phyloP scores from a whole-genome alignment of 1,140 invertebrate genomes.

The Sogatella furcifera region DNA sequence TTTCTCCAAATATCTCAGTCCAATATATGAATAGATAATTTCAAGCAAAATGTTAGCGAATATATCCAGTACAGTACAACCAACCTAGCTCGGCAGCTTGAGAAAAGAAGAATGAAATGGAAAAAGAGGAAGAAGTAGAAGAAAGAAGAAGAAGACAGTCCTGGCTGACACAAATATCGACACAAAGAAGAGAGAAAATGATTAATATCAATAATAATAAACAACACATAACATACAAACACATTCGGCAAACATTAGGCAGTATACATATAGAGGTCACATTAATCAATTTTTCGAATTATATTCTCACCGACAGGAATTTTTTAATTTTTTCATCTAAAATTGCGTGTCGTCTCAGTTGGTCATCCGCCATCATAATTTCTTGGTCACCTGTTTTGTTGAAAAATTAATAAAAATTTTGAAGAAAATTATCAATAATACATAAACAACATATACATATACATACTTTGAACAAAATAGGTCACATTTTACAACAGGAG shows the following conservation, averaged over 20 bases:
- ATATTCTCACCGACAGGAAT: slow-evolving; percentile 74
- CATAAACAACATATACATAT: too few relatives aligned
- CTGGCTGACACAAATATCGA: neutral
- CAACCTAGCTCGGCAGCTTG: neutral
- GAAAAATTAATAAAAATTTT: slow-evolving; percentile 6
- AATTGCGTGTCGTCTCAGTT: slow-evolving; percentile 36
- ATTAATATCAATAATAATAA: neutral
- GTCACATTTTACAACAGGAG: neutral
- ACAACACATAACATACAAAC: slow-evolving; percentile 5
- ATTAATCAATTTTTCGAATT: neutral
- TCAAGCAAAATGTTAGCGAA: neutral
- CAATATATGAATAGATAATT: too few relatives aligned
- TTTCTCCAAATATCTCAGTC: too few relatives aligned
- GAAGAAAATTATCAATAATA: neutral
- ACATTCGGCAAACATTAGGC: neutral
- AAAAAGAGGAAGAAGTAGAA: slow-evolving; percentile 17
- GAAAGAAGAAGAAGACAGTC: slow-evolving; percentile 2
- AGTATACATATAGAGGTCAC: too few relatives aligned
- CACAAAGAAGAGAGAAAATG: too few relatives aligned
- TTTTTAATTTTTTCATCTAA: slow-evolving; percentile 90
- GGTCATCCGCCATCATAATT: slow-evolving; percentile 7
- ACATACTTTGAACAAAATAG: neutral
- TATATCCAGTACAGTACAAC: neutral
- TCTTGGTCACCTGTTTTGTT: slow-evolving; percentile 12
- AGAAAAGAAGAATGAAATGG: slow-evolving; percentile 14